Percentiles rank a stretch among this genome's conserved stretches.
phyloP scores from a whole-genome alignment of 2,888 invertebrate genomes.

The Griposia aprilina region DNA sequence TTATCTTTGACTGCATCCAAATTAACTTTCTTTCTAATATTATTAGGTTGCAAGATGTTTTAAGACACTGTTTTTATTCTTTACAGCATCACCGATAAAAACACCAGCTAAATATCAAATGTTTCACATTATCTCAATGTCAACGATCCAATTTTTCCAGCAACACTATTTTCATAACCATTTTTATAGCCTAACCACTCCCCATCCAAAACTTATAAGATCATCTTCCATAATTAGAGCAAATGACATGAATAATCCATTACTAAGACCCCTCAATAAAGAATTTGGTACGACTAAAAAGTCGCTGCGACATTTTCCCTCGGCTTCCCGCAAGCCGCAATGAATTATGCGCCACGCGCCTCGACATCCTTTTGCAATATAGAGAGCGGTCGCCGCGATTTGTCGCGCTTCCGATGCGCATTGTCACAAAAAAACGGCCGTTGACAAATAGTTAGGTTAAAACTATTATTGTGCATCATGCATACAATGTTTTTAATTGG shows the following conservation, averaged over 20 bases:
- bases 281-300: slow-evolving; percentile 44
- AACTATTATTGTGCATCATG: slow-evolving; percentile 38
- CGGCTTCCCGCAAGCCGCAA: slow-evolving; percentile 68
- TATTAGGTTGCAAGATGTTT: background rate
- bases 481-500: slow-evolving; percentile 14
- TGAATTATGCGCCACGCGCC: slow-evolving; percentile 81
- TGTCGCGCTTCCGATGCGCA: slow-evolving; percentile 80
- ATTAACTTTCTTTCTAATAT: background rate
- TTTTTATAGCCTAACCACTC: slow-evolving; percentile 15
- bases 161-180: background rate
- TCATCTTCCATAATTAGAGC: slow-evolving; percentile 60
- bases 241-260: slow-evolving; percentile 71
- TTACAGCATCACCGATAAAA: background rate
- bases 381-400: slow-evolving; percentile 82
- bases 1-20: background rate
- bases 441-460: slow-evolving; percentile 69
- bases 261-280: slow-evolving; percentile 62
- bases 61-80: background rate
- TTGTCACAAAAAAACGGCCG: slow-evolving; percentile 69
- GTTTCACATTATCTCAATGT: background rate
- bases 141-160: background rate
- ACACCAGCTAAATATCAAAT: background rate
- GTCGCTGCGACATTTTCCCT: slow-evolving; percentile 63
- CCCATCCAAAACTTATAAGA: slow-evolving; percentile 35
- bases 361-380: slow-evolving; percentile 87